These are phyloP conservation scores for Diceros bicornis DNA, from an alignment of 2,797 vertebrate genomes.

Conservation along the genomic window DNA sequence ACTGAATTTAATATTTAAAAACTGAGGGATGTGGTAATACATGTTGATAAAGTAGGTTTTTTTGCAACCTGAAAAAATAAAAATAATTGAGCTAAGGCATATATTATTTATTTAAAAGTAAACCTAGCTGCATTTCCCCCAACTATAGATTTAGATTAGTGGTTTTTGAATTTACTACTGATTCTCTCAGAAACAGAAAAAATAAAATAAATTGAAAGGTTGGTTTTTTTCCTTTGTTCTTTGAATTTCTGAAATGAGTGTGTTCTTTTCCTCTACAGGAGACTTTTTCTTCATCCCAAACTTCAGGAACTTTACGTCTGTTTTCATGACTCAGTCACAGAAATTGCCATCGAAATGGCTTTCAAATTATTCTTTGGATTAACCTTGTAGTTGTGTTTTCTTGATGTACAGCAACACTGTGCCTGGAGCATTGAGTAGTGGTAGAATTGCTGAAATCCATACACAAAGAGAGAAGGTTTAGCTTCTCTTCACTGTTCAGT, in stretches of 20 bases:
- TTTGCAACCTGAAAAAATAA: background rate
- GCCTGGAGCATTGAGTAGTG: background rate
- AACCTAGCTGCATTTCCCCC: background rate
- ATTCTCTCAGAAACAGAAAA: conserved; percentile 16
- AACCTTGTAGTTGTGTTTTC: conserved; percentile 88
- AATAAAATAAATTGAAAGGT: background rate
- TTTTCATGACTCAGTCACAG: conserved; percentile 97
- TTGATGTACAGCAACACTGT: background rate
- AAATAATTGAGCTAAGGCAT: conserved; percentile 59
- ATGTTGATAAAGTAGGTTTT: conserved; percentile 21
- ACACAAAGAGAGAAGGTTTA: background rate
- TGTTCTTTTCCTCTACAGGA: conserved; percentile 88
- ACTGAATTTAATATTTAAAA: conserved; percentile 47
- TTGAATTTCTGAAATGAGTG: conserved; percentile 60
- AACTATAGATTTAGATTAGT: background rate
- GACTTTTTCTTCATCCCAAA: conserved; percentile 95
- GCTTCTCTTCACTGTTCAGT: background rate
- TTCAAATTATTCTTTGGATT: conserved; percentile 97
- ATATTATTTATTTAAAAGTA: background rate
- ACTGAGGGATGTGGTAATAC: background rate
- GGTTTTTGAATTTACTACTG: background rate
- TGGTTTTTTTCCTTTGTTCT: background rate
- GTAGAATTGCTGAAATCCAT: background rate
- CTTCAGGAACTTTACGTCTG: conserved; percentile 98
- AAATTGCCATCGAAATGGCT: conserved; percentile 96